phyloP scores from a whole-genome alignment of 2,888 invertebrate genomes.

The Macaria liturata region DNA sequence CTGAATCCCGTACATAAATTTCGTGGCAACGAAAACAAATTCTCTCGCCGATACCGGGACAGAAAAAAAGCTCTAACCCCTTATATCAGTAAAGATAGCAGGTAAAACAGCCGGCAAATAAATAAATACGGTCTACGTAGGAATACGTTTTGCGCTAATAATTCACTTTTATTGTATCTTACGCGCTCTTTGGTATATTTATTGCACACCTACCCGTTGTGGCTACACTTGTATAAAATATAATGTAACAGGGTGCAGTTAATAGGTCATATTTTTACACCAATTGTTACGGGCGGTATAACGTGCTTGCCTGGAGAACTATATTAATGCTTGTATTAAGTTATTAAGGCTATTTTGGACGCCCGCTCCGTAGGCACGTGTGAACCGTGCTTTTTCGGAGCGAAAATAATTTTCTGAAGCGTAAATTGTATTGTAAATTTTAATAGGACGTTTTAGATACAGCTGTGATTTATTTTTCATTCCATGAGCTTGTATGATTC shows the following conservation, averaged over 20 bases:
- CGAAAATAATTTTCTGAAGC: slow-evolving; percentile 2
- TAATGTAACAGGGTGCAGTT: slow-evolving; percentile 66
- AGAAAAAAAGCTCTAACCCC: slow-evolving; percentile 54
- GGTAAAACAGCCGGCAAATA: slow-evolving; percentile 52
- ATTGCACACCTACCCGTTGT: slow-evolving; percentile 74
- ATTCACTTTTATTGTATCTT: slow-evolving; percentile 82
- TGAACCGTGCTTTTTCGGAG: not conserved
- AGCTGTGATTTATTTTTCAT: no score
- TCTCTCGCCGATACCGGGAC: slow-evolving; percentile 42
- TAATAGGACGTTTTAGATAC: no score
- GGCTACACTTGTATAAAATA: slow-evolving; percentile 72
- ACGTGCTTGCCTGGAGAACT: slow-evolving; percentile 36
- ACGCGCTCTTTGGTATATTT: slow-evolving; percentile 79
- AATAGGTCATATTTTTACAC: slow-evolving; percentile 62
- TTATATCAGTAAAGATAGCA: slow-evolving; percentile 58
- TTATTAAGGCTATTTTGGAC: slow-evolving; percentile 35
- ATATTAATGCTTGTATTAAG: slow-evolving; percentile 39
- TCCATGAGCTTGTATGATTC: no score
- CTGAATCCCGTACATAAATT: slow-evolving; percentile 32
- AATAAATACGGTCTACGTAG: slow-evolving; percentile 63
- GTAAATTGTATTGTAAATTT: not conserved
- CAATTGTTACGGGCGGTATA: slow-evolving; percentile 49
- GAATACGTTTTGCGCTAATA: slow-evolving; percentile 77
- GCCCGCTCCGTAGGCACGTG: slow-evolving; percentile 32
- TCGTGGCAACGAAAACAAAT: slow-evolving; percentile 47